Base-by-base conservation (phyloP, 2,797 vertebrate genomes). In the Pipistrellus pygmaeus region DNA sequence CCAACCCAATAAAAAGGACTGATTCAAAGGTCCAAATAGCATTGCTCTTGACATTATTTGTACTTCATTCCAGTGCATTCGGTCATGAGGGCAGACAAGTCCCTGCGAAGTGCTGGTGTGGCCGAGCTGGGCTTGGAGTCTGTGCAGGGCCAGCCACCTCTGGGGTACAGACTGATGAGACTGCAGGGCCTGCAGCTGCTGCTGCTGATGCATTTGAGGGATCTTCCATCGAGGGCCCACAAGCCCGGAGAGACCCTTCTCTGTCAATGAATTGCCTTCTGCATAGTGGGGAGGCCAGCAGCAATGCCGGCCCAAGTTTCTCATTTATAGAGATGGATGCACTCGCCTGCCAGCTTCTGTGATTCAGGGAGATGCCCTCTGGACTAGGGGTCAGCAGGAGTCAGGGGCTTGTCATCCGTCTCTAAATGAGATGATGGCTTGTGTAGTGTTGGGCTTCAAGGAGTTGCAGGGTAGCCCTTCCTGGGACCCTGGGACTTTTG, bases 181-280 rank as follows among this genome's bases (percentile, higher is more conserved):
- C 0, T 6, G 35, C 64, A 10, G 51, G 48, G 13, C 25, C 27
- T 8, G 11, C 38, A 4, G 20, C 48, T 30, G 7, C 6, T 7
- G 2, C 41, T 13, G 35, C 25, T 3, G 20, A 11, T 3, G 8
- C 18, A 4, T 64, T 27, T 75, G 51, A 38, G 32, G 32, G 18
- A 1, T 30, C 44, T 69, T 82, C 51, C 55, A 53, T 14, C 7
- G 0, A 46, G 85, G 38, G n/a, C 35, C n/a, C 0, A 1, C 12
- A 32, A 57, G 60, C 73, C 55, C 38, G 17, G 57, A 30, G 80
- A 53, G 38, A 66, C 30, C 27, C 77, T 60, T 66, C 44, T 11
- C 4, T 5, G 71, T 51, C 30, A 21, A 21, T 21, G 4, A 32
- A 20, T 62, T 62, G 60, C 60, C 60, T 62, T 62, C 27, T 62